Evolutionary conservation across 2,113 vertebrate genomes (phyloP).

Genomic region (Gallinago jamesoni): DNA sequence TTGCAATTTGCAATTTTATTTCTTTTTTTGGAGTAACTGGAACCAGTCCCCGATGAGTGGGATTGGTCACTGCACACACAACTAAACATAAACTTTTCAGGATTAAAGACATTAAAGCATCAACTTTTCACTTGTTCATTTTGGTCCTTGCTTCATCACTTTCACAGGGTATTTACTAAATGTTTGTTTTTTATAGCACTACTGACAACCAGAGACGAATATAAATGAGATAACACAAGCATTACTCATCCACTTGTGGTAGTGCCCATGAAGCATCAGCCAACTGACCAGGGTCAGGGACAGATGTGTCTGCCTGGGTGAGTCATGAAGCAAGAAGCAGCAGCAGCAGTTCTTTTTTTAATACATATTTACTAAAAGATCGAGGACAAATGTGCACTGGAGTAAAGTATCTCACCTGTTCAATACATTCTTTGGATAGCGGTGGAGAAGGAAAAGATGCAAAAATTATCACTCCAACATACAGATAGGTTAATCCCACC

Average conservation of each 20-base stretch:
- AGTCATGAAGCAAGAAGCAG: background rate
- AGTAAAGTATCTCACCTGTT: slow-evolving; percentile 81
- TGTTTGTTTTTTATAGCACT: background rate
- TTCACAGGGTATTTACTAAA: background rate
- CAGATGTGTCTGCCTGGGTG: background rate
- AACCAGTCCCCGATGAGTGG: background rate
- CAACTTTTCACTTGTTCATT: background rate
- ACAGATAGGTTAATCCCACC: slow-evolving; percentile 92
- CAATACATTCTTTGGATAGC: slow-evolving; percentile 91
- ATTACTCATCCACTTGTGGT: background rate
- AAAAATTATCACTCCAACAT: slow-evolving; percentile 92
- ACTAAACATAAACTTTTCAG: background rate
- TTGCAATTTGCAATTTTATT: background rate
- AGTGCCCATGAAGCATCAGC: background rate
- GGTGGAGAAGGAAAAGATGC: slow-evolving; percentile 92
- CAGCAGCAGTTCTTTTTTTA: background rate
- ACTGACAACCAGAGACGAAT: background rate
- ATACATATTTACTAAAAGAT: background rate
- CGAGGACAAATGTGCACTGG: background rate
- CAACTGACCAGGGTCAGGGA: background rate
- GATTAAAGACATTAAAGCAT: background rate
- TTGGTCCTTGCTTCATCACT: background rate
- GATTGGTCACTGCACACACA: background rate
- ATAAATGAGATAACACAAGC: background rate
- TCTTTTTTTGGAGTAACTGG: background rate